Percentiles rank a stretch among this genome's conserved stretches.
phyloP scores from a whole-genome alignment of 1,140 invertebrate species.

The Dermatophagoides farinae region DNA sequence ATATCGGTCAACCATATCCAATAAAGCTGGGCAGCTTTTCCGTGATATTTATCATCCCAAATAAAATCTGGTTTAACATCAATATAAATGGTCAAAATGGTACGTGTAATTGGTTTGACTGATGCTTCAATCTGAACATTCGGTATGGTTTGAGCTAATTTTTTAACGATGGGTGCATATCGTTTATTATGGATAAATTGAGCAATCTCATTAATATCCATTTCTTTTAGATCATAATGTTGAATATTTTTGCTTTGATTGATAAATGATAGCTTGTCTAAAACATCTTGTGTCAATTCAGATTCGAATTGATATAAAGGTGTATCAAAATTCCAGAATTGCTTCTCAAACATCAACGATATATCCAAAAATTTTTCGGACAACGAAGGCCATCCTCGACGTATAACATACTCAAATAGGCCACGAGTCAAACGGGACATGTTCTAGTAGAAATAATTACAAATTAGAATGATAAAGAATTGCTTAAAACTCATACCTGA shows the following conservation, averaged over 20 bases:
- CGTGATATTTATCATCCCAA: conserved; percentile 77
- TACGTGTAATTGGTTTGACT: conserved; percentile 68
- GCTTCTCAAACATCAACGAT: conserved; percentile 70
- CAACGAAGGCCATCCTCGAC: conserved; percentile 70
- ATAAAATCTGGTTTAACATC: conserved; percentile 60
- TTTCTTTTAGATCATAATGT: conserved; percentile 26
- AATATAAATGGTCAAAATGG: conserved; percentile 63
- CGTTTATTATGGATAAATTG: conserved; percentile 8
- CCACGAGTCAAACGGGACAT: conserved; percentile 68
- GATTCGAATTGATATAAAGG: conserved; percentile 59
- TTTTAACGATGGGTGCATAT: conserved; percentile 47
- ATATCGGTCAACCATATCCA: conserved; percentile 98
- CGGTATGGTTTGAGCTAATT: conserved; percentile 66
- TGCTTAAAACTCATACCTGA: conserved; percentile 36
- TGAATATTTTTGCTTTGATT: conserved; percentile 17
- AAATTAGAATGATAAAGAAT: not conserved
- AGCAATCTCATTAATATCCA: conserved; percentile 29
- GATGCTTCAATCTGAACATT: conserved; percentile 53
- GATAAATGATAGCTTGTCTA: conserved; percentile 25
- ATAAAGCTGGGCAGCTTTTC: conserved; percentile 66
- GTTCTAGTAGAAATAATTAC: conserved; percentile 35
- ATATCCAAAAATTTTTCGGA: conserved; percentile 52
- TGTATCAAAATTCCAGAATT: conserved; percentile 67
- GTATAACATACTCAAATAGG: conserved; percentile 76
- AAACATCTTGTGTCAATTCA: conserved; percentile 23